Percentiles rank a stretch among this genome's conserved stretches.
phyloP scores from a whole-genome alignment of 1,140 invertebrate genomes.

The Caenorhabditis latens region DNA sequence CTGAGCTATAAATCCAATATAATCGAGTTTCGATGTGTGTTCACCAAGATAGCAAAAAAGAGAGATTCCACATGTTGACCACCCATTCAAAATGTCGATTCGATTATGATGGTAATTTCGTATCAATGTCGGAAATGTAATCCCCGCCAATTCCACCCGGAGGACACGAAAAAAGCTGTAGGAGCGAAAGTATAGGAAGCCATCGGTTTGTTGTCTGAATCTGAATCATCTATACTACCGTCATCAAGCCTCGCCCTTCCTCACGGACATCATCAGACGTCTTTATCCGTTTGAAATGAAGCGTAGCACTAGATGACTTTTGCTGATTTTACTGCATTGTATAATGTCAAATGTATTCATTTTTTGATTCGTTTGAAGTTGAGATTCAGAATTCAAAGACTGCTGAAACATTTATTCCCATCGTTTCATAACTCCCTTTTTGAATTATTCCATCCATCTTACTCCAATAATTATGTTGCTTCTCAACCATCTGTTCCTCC shows the following conservation, averaged over 20 bases:
- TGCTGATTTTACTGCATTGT: not conserved
- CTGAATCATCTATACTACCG: conserved; percentile 35
- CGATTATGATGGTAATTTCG: conserved; percentile 55
- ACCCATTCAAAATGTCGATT: conserved; percentile 44
- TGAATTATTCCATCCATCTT: conserved; percentile 17
- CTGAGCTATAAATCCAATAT: conserved; percentile 21
- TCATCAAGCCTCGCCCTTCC: conserved; percentile 14
- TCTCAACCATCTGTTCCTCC: conserved; percentile 31
- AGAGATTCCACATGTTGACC: conserved; percentile 32
- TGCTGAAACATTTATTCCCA: not conserved
- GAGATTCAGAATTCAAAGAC: too few relatives aligned
- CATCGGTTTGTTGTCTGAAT: conserved; percentile 36
- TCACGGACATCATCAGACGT: conserved; percentile 15
- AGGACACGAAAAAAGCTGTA: conserved; percentile 12
- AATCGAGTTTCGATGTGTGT: conserved; percentile 9
- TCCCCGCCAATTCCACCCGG: not conserved
- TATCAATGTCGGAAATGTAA: conserved; percentile 55
- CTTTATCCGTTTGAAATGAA: conserved; percentile 45
- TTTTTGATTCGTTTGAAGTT: too few relatives aligned
- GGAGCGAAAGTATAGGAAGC: conserved; percentile 43
- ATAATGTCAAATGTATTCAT: not conserved
- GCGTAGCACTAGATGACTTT: conserved; percentile 15
- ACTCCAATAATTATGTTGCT: conserved; percentile 1
- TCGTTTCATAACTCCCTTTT: not conserved
- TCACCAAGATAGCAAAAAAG: not conserved